These are phyloP conservation scores for Cervus canadensis DNA, from an alignment of 2,113 vertebrate genomes.

Conservation along the genomic window DNA sequence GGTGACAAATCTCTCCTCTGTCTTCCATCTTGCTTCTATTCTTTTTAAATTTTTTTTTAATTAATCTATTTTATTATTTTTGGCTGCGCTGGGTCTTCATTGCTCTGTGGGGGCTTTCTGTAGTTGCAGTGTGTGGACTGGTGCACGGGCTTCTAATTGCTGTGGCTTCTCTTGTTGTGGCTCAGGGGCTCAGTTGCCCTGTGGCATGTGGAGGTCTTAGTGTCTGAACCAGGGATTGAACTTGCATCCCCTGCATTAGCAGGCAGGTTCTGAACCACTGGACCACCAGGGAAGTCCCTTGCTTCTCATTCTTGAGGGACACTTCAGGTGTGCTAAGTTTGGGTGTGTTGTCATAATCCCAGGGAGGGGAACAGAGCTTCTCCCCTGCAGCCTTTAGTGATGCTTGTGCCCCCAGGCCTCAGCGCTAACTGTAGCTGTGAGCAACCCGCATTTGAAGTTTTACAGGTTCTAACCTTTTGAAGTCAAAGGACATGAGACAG, in stretches of 20 bases:
- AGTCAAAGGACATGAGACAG: background rate
- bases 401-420: background rate
- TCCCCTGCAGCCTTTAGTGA: background rate
- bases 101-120: background rate
- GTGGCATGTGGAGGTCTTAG: background rate
- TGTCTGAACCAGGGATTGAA: background rate
- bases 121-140: background rate
- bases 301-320: background rate
- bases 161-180: background rate
- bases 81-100: background rate
- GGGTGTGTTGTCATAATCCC: background rate
- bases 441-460: background rate
- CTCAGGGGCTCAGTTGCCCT: background rate
- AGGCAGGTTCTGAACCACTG: background rate
- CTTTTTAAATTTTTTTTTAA: background rate
- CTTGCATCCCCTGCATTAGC: background rate
- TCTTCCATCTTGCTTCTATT: background rate
- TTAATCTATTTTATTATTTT: background rate
- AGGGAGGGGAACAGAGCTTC: background rate
- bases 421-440: too few species aligned
- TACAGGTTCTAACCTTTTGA: background rate
- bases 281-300: background rate
- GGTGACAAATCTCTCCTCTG: background rate
- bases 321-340: background rate
- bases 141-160: rapidly evolving